phyloP scores from a whole-genome alignment of 2,797 vertebrate species.

The Amazona ochrocephala region DNA sequence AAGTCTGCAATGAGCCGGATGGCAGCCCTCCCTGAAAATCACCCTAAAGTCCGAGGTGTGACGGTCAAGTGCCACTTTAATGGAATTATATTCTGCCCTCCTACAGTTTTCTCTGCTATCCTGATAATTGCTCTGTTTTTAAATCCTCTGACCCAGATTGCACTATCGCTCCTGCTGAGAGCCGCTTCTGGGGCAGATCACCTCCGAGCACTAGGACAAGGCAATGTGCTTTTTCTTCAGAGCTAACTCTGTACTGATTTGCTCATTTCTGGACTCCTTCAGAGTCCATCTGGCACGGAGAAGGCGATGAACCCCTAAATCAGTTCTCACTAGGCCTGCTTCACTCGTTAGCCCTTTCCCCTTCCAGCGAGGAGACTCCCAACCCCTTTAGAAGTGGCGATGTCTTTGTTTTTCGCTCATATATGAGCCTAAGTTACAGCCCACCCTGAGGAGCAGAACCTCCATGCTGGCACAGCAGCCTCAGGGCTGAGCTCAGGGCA shows the following conservation, averaged over 20 bases:
- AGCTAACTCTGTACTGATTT: neutral
- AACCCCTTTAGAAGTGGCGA: neutral
- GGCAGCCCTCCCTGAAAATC: neutral
- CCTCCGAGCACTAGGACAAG: neutral
- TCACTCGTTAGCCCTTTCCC: neutral
- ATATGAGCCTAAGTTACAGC: accelerated
- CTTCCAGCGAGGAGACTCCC: neutral
- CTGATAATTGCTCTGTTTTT: slow-evolving; percentile 31
- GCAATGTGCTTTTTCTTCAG: neutral
- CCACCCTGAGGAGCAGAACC: neutral
- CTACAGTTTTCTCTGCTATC: neutral
- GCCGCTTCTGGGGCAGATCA: neutral
- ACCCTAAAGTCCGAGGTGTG: neutral
- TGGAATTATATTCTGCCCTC: neutral
- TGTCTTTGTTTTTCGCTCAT: neutral
- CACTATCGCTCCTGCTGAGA: neutral
- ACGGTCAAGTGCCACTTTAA: neutral
- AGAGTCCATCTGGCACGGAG: neutral
- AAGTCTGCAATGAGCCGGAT: neutral
- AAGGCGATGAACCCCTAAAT: neutral
- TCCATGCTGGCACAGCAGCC: neutral
- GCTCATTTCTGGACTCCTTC: neutral
- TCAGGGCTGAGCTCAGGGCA: accelerated
- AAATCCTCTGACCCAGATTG: slow-evolving; percentile 28
- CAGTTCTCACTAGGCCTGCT: neutral